Conservation (phyloP, 2,113 vertebrate species). For the Gallinago undulata region DNA sequence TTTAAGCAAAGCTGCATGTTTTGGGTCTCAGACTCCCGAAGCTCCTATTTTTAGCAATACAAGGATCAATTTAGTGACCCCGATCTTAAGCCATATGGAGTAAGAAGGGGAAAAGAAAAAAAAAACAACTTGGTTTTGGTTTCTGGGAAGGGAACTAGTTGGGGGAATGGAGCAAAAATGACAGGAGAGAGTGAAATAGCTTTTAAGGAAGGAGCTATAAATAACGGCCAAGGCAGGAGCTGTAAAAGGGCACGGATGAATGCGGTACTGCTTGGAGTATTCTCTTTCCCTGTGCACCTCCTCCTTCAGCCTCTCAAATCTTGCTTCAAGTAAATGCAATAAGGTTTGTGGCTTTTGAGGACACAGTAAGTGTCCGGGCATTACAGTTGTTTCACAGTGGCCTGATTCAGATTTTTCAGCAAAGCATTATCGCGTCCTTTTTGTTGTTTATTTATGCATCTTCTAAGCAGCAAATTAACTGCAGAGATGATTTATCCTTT, state of each 20-base stretch:
- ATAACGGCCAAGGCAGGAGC: background rate
- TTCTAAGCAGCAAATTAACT: background rate
- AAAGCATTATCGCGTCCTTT: background rate
- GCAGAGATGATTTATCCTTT: background rate
- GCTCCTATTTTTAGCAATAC: background rate
- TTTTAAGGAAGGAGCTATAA: background rate
- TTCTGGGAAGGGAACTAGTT: background rate
- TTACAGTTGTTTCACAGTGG: background rate
- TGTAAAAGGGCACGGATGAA: background rate
- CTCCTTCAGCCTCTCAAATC: background rate
- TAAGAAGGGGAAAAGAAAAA: background rate
- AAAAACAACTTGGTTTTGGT: background rate
- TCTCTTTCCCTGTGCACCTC: background rate
- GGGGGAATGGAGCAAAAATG: background rate
- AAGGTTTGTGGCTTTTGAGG: background rate
- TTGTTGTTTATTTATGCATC: background rate
- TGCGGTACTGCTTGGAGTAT: background rate
- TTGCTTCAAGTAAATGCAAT: background rate
- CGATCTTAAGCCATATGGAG: background rate
- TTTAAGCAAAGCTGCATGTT: background rate
- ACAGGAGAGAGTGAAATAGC: background rate
- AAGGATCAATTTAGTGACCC: background rate
- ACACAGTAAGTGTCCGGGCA: background rate
- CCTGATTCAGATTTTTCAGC: background rate
- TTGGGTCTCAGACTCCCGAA: background rate